A percentile compares a stretch with the other conserved stretches of the same genome.
These are phyloP conservation scores for Hormaphis cornu DNA, from an alignment of 1,140 invertebrate species.

Conservation along the genomic window DNA sequence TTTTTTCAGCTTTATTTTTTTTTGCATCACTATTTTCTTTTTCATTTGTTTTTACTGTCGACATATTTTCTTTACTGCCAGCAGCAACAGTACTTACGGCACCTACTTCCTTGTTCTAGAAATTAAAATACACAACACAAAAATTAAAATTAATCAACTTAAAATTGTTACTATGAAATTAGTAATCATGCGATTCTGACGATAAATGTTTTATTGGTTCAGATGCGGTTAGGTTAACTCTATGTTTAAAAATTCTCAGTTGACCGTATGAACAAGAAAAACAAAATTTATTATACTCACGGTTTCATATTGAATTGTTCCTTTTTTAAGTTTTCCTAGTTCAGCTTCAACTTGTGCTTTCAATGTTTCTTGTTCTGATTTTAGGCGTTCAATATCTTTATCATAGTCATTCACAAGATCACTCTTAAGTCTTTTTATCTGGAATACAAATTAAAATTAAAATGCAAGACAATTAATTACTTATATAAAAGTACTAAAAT, in stretches of 20 bases:
- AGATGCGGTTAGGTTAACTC: too few relatives aligned
- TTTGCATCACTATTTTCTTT: background rate
- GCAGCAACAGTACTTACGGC: background rate
- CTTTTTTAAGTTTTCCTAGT: background rate
- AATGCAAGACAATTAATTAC: background rate
- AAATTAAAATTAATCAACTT: background rate
- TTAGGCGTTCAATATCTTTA: conserved; percentile 15
- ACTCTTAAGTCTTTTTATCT: conserved; percentile 8
- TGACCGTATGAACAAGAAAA: background rate
- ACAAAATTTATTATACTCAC: background rate
- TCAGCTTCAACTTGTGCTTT: conserved; percentile 7
- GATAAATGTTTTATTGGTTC: too few relatives aligned
- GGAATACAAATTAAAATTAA: background rate
- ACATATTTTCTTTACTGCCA: background rate
- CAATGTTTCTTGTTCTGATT: conserved; percentile 11
- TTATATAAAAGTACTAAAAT: background rate
- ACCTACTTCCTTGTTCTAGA: background rate
- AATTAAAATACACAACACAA: too few relatives aligned
- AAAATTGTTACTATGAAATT: background rate
- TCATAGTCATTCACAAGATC: conserved; percentile 9
- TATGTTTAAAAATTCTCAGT: too few relatives aligned
- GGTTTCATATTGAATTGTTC: background rate
- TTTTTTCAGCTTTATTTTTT: background rate
- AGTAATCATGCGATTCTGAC: too few relatives aligned
- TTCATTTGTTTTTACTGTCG: background rate